phyloP scores from a whole-genome alignment of 2,888 invertebrate genomes.

The Heteropelma amictum region DNA sequence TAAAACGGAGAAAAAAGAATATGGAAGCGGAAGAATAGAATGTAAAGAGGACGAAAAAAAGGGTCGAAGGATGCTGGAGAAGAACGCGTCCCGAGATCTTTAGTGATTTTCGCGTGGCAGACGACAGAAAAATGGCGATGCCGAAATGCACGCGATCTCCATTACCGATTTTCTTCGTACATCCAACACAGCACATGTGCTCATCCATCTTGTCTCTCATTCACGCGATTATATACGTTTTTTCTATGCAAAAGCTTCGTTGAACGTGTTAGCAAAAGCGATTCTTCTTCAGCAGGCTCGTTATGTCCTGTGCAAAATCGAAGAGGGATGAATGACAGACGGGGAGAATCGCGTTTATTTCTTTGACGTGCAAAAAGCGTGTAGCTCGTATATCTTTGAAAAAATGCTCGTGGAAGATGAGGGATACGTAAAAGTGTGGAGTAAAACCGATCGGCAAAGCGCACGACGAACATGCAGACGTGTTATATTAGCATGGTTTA shows the following conservation, averaged over 20 bases:
- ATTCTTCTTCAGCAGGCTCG: slow-evolving; percentile 26
- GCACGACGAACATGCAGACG: slow-evolving; percentile 38
- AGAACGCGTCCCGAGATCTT: too few species aligned
- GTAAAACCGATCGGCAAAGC: slow-evolving; percentile 30
- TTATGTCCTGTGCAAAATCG: background rate
- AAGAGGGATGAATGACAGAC: background rate
- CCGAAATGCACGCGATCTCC: slow-evolving; percentile 45
- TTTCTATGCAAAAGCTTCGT: too few species aligned
- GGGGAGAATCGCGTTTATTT: background rate
- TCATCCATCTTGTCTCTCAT: slow-evolving; percentile 7
- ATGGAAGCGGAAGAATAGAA: background rate
- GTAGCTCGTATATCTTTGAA: slow-evolving; percentile 6
- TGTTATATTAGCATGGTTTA: slow-evolving; percentile 24
- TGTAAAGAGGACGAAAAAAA: background rate
- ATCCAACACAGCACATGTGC: slow-evolving; percentile 10
- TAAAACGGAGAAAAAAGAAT: background rate
- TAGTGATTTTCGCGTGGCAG: slow-evolving; percentile 14
- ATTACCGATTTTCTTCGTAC: slow-evolving; percentile 31
- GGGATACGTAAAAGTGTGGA: slow-evolving; percentile 16
- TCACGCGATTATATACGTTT: slow-evolving; percentile 18
- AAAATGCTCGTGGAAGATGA: slow-evolving; percentile 6
- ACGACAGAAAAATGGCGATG: slow-evolving; percentile 45
- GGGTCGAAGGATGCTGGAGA: background rate
- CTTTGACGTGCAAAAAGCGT: slow-evolving; percentile 9
- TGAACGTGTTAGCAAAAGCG: slow-evolving; percentile 24